Conservation (phyloP, 2,888 invertebrate species). For the Tupiocoris notatus region DNA sequence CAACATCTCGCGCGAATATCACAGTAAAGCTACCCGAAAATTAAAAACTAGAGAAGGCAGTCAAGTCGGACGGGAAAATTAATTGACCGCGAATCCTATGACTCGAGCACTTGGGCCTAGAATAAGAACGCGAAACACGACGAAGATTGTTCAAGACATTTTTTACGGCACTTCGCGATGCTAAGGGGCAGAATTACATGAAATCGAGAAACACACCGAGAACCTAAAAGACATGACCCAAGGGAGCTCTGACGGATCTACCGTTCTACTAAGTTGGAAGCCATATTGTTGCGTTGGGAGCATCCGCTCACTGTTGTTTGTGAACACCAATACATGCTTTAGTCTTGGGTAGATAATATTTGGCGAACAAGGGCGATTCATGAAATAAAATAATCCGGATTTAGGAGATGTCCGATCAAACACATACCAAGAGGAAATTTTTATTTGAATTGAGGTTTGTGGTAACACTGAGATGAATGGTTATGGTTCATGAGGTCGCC, state of each 20-base stretch:
- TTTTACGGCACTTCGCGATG: not conserved
- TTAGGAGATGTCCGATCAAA: no score
- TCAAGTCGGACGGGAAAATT: not conserved
- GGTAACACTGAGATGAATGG: no score
- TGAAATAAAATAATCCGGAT: no score
- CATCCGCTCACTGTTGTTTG: constrained; percentile 11
- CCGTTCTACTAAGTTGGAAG: constrained; percentile 39
- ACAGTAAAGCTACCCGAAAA: not conserved
- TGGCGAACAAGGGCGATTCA: no score
- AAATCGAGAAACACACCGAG: constrained; percentile 2
- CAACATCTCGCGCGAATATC: not conserved
- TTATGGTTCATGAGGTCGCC: no score
- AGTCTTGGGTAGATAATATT: no score
- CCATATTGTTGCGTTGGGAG: constrained; percentile 33
- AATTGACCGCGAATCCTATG: not conserved
- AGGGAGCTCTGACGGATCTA: constrained; percentile 2
- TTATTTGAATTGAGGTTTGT: no score
- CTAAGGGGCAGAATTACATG: not conserved
- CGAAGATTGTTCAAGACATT: not conserved
- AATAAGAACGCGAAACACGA: not conserved
- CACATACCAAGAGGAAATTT: no score
- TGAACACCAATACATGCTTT: no score
- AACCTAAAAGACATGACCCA: not conserved
- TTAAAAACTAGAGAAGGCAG: not conserved
- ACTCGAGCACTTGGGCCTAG: not conserved